Evolutionary conservation across 2,113 vertebrate genomes (phyloP).

Genomic region (Oncorhynchus kisutch): DNA sequence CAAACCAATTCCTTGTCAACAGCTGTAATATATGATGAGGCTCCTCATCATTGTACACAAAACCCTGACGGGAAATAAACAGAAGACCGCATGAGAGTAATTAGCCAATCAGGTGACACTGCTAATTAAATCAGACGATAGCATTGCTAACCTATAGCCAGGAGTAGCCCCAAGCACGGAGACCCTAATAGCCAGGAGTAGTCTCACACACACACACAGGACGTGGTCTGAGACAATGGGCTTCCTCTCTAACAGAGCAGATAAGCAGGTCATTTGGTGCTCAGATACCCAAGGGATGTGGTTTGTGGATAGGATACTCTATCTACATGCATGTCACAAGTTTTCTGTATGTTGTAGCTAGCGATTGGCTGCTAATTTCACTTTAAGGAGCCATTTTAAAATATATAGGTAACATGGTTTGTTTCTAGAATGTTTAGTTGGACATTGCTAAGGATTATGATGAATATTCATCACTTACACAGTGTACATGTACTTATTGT

Average conservation of each 20-base stretch:
- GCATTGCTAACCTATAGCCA: conserved; percentile 19
- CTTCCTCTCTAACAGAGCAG: conserved; percentile 3
- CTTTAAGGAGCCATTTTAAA: too few relatives aligned
- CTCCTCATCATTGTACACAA: conserved; percentile 7
- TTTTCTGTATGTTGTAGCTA: too few relatives aligned
- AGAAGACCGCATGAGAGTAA: conserved; percentile 21
- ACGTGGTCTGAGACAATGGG: not conserved
- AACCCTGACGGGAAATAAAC: conserved; percentile 20
- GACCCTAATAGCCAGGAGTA: too few relatives aligned
- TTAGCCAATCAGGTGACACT: conserved; percentile 32
- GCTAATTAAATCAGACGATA: conserved; percentile 31
- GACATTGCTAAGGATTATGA: too few relatives aligned
- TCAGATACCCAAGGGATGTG: not conserved
- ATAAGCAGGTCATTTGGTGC: conserved; percentile 13
- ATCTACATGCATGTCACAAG: not conserved
- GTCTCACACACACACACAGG: conserved; percentile 11
- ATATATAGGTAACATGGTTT: too few relatives aligned
- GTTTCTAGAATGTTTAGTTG: too few relatives aligned
- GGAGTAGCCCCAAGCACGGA: not conserved
- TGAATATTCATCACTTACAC: too few relatives aligned
- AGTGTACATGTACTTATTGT: too few relatives aligned
- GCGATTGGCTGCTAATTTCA: too few relatives aligned
- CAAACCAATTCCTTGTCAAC: conserved; percentile 2
- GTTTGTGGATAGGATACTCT: not conserved
- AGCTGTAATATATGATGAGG: conserved; percentile 12